These are phyloP conservation scores for Nysson spinosus DNA, from an alignment of 2,888 invertebrate species.

Conservation along the genomic window DNA sequence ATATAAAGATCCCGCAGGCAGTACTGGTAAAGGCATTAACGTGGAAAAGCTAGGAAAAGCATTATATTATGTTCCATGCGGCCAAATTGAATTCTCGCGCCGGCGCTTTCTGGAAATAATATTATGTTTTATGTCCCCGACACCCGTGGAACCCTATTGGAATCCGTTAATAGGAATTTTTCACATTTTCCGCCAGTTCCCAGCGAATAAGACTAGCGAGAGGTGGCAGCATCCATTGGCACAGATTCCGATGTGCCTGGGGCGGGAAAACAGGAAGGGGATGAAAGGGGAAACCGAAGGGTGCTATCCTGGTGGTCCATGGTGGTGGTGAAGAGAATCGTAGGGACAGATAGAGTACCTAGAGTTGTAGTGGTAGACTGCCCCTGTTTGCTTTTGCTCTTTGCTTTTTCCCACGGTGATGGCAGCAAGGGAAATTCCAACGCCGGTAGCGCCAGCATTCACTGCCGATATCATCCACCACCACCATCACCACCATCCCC, in stretches of 20 bases:
- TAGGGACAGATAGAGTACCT: constrained; percentile 7
- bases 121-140: constrained; percentile 74
- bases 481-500: constrained; percentile 9
- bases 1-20: too few relatives aligned
- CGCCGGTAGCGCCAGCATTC: constrained; percentile 45
- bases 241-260: constrained; percentile 63
- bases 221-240: constrained; percentile 68
- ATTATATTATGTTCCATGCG: constrained; percentile 58
- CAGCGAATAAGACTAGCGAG: constrained; percentile 68
- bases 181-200: constrained; percentile 72
- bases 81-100: constrained; percentile 73
- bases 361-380: constrained; percentile 27
- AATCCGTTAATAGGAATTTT: constrained; percentile 75
- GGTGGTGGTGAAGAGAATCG: constrained; percentile 4
- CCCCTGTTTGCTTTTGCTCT: constrained; percentile 58
- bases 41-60: constrained; percentile 30
- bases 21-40: neutral
- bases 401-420: constrained; percentile 50
- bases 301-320: constrained; percentile 1
- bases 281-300: constrained; percentile 3
- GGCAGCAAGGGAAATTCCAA: constrained; percentile 55
- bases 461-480: constrained; percentile 45
- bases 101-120: constrained; percentile 71
- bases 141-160: constrained; percentile 69
- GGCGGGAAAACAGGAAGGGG: constrained; percentile 50